Evolutionary conservation across 2,888 invertebrate genomes (phyloP), one percentile per base, ranked within the genome.

Genomic region (Pheosia tremula): DNA sequence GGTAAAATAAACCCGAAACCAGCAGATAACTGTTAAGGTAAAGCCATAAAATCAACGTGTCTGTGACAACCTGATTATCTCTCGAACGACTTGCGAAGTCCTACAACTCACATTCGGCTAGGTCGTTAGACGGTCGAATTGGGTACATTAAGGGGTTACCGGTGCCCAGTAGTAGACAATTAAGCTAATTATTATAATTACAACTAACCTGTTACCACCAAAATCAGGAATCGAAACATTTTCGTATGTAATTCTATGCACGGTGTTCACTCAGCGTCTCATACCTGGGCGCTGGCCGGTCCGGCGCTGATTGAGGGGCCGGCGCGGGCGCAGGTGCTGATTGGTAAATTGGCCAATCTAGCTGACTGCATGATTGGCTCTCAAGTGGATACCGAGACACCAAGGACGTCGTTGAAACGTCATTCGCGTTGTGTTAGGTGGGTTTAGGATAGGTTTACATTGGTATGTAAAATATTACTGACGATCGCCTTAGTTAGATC

Each of bases 331-430:
- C 77, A 82, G 82, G 24, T 24, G 24, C 83, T 86, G 83, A 91
- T 91, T 90, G 87, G 65, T 84, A 88, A 92, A 92, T 91, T 90
- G 89, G 70, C 78, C 90, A 89, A 90, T 90, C 79, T 76, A 58
- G 64, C 72, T 67, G 74, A 72, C 70, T 66, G 68, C 80, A 78
- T 83, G 84, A 82, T 83, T 87, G 86, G 82, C 84, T 83, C 78
- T 78, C 77, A 79, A 82, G 80, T 84, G 85, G 80, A 64, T 81
- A 74, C 72, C 78, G 79, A 82, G 85, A 84, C 83, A 69, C 81
- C 91, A 91, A 91, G 91, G 91, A 89, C 91, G 83, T 68, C 74
- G 72, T 75, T 75, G 45, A 65, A 66, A 67, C 60, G 58, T 43
- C 49, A 50, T 45, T 57, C 38, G 10, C 10, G 10, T 45, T 8